A percentile compares a stretch with the other conserved stretches of the same genome.
Conservation (phyloP, 2,888 invertebrate species). For the Nephrotoma guestfalica region DNA sequence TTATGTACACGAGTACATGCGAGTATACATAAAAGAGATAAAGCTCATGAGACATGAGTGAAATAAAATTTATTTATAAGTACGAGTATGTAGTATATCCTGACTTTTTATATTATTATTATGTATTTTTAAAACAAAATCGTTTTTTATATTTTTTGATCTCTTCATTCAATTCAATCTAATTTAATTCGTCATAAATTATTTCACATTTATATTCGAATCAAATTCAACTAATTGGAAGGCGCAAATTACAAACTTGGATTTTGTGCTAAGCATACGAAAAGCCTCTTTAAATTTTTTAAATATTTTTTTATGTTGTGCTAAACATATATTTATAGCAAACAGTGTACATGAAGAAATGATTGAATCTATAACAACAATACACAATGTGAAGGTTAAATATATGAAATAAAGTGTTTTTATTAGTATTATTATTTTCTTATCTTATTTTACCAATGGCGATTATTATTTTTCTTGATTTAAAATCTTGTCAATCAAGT, state of each 20-base stretch:
- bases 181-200: neutral
- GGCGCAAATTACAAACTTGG: neutral
- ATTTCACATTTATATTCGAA: neutral
- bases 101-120: neutral
- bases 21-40: neutral
- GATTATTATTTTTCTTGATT: neutral
- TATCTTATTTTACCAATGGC: neutral
- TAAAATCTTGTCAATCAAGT: neutral
- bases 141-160: neutral
- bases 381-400: neutral
- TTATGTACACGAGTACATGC: neutral
- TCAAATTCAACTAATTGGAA: neutral
- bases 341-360: neutral
- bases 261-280: neutral
- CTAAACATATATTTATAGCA: neutral
- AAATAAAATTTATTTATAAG: neutral
- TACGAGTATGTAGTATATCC: neutral
- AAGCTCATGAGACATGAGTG: neutral
- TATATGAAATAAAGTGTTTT: neutral
- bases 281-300: neutral
- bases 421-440: neutral
- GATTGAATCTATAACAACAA: neutral
- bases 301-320: neutral
- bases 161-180: neutral
- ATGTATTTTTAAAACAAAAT: neutral